Base-by-base conservation (phyloP, 2,113 vertebrate genomes). In the Caloenas nicobarica region DNA sequence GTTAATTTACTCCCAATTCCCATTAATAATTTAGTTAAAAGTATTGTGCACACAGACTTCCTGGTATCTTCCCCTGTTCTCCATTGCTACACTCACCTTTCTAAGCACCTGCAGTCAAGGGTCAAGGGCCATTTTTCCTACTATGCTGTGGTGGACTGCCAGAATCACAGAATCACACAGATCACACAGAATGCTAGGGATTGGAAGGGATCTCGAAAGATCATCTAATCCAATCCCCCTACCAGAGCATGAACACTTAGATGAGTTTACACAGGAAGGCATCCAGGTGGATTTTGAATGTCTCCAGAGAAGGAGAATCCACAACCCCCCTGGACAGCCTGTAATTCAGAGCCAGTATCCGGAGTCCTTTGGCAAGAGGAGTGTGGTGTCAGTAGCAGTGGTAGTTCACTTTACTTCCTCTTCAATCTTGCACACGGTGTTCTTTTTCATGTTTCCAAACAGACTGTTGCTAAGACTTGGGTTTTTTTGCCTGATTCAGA, bases 141-240 rank as follows among this genome's bases (percentile, higher is more conserved):
- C 5, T 5, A 13, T 19, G 2, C 1, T 68, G 16, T 13, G 6
- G 4, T 44, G 14, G 9, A 4, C n/a, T 85, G 9, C 5, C 8
- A 51, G 6, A 46, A 19, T 46, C 8, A 46, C 44, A 46, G 44
- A 46, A 46, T 46, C 44, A 46, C 44, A 46, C 44, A 18, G 44
- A 46, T 46, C 44, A 46, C 44, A 46, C 18, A 46, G 44, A 46
- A 46, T 46, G 44, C 19, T 46, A 46, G 44, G 44, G 44, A 46
- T 46, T 46, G 18, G 44, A 46, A 46, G 8, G 17, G 44, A 46
- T 18, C 9, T 46, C 7, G 44, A 46, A 19, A 46, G 44, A 46
- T 46, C 44, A 18, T 19, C 44, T 46, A 19, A 18, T 46, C 44
- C 44, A 46, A 46, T 46, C 44, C 44, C 44, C 44, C 44, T 46